Base-by-base conservation (phyloP, 2,797 vertebrate species). In the Gambelia wislizenii region DNA sequence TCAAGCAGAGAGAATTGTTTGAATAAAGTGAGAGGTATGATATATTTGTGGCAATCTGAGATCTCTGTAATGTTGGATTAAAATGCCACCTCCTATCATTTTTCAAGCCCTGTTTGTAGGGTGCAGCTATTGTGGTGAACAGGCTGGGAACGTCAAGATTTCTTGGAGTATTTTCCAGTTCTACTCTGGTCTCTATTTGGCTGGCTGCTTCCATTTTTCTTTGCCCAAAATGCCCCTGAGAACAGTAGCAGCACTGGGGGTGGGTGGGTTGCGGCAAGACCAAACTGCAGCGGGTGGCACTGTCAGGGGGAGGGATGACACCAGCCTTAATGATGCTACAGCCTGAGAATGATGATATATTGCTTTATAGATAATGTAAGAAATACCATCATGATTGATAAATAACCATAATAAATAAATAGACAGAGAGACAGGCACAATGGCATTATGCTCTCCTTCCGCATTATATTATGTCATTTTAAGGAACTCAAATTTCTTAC, bases 21-120 rank as follows among this genome's bases (percentile, higher is more conserved):
- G 83, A 30, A 27, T 59, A 16, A 3, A 42, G 56, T 76, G 85
- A 72, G 64, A 4, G 84, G n/a, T 47, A 16, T 72, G 70, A 70
- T 59, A 67, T 1, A 92, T 90, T 83, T 61, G 85, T 25, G 84
- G 89, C 85, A 77, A 64, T 87, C 89, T 30, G 52, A 64, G 6
- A 4, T 8, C 27, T 83, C 74, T 89, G 49, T 27, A n/a, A 33
- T 30, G 54, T 56, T 78, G 39, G 52, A 27, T 27, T 6, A 54
- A 74, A 59, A 75, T 33, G 1, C 14, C n/a, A 59, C 49, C n/a
- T 42, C n/a, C 12, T n/a, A 6, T 25, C 22, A 42, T 2, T 18
- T 18, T 18, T 44, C 27, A n/a, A 49, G 13, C 13, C 22, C 33
- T 14, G 12, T 30, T 39, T 22, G 0, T 18, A 54, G 13, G 13